Conservation (phyloP, 2,113 vertebrate species). For the Sinocyclocheilus maitianheensis region DNA sequence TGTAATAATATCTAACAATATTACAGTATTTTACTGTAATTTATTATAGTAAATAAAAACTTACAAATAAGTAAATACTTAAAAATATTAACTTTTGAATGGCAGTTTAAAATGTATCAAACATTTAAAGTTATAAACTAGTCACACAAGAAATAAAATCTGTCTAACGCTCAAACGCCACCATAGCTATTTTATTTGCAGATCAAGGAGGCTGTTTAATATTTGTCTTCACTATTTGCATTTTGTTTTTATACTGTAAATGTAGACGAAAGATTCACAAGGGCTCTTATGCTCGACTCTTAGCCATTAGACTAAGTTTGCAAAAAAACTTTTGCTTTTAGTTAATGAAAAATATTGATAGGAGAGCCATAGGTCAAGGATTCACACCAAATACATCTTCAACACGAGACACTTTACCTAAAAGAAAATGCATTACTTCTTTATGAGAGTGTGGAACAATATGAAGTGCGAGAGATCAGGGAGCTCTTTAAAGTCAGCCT, state of each 20-base stretch:
- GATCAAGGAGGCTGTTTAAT: no score
- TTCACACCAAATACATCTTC: background rate
- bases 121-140: no score
- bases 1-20: no score
- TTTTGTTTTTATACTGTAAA: background rate
- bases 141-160: no score
- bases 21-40: no score
- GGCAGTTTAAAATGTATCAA: no score
- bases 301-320: background rate
- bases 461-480: background rate
- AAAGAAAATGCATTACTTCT: background rate
- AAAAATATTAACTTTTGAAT: no score
- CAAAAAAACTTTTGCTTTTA: background rate
- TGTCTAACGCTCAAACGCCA: no score
- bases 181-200: background rate
- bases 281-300: background rate
- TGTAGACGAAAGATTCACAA: background rate
- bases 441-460: background rate
- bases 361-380: background rate
- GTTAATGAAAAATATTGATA: background rate
- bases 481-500: background rate
- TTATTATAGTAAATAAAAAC: no score
- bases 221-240: background rate
- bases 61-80: background rate
- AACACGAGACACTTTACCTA: background rate